A percentile compares a stretch with the other conserved stretches of the same genome.
phyloP scores from a whole-genome alignment of 2,113 vertebrate genomes.

The Trogon melanurus region DNA sequence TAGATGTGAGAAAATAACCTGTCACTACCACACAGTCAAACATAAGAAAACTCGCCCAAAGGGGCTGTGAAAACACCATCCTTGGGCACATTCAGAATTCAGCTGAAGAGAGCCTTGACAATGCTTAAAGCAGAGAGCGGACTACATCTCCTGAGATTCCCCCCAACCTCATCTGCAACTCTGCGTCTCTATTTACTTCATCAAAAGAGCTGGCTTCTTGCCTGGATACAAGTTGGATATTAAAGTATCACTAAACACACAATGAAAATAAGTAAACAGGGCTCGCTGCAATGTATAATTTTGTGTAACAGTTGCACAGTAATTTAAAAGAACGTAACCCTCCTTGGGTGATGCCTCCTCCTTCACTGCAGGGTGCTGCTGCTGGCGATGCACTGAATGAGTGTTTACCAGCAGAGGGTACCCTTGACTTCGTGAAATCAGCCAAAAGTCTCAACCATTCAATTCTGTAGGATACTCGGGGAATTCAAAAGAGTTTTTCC shows the following conservation, averaged over 20 bases:
- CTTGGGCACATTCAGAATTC: neutral
- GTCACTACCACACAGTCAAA: neutral
- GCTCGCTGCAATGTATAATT: neutral
- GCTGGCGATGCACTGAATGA: no score
- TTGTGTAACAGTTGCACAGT: rapidly evolving
- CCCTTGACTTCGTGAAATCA: neutral
- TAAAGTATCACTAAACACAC: neutral
- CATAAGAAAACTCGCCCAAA: neutral
- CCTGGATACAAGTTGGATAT: neutral
- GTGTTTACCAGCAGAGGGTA: conserved; percentile 62
- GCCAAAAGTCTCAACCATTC: rapidly evolving
- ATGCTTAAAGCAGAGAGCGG: neutral
- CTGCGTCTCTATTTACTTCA: no score
- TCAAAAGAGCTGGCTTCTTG: neutral
- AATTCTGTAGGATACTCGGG: rapidly evolving
- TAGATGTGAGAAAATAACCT: neutral
- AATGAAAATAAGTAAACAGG: neutral
- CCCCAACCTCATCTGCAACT: neutral
- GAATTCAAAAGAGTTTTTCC: neutral
- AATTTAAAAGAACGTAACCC: neutral
- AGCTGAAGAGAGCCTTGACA: neutral
- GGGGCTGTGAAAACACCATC: neutral
- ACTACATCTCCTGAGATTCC: neutral
- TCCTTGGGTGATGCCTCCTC: neutral
- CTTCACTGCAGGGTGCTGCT: neutral